A percentile compares a stretch with the other conserved stretches of the same genome.
These are phyloP conservation scores for Formica aserva DNA, from an alignment of 2,888 invertebrate genomes.

Conservation along the genomic window DNA sequence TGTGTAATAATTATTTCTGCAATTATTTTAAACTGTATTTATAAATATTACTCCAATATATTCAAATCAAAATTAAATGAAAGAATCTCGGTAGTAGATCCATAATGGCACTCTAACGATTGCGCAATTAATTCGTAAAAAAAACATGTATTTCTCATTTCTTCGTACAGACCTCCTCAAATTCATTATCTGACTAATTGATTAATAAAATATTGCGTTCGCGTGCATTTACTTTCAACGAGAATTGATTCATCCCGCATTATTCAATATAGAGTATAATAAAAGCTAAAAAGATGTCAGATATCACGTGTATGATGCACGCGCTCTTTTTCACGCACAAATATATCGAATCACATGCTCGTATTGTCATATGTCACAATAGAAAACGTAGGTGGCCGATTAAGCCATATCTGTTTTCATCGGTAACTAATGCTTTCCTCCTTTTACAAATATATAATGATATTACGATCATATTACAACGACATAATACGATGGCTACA, in stretches of 20 bases:
- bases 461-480: background rate
- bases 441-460: background rate
- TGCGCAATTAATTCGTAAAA: slow-evolving; percentile 12
- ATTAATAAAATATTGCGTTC: background rate
- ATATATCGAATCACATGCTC: background rate
- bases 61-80: background rate
- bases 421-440: background rate
- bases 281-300: background rate
- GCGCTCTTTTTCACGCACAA: slow-evolving; percentile 1
- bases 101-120: slow-evolving; percentile 5
- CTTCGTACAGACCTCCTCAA: background rate
- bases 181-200: slow-evolving; percentile 1
- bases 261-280: background rate
- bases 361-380: background rate
- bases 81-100: background rate
- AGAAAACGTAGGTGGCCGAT: background rate
- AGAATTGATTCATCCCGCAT: background rate
- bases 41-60: slow-evolving; percentile 9
- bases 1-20: background rate
- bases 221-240: background rate
- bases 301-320: background rate
- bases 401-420: slow-evolving; percentile 9
- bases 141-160: background rate
- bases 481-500: background rate
- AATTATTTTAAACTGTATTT: background rate